Evolutionary conservation across 2,113 vertebrate genomes (phyloP).

Genomic region (Chrysemys picta): DNA sequence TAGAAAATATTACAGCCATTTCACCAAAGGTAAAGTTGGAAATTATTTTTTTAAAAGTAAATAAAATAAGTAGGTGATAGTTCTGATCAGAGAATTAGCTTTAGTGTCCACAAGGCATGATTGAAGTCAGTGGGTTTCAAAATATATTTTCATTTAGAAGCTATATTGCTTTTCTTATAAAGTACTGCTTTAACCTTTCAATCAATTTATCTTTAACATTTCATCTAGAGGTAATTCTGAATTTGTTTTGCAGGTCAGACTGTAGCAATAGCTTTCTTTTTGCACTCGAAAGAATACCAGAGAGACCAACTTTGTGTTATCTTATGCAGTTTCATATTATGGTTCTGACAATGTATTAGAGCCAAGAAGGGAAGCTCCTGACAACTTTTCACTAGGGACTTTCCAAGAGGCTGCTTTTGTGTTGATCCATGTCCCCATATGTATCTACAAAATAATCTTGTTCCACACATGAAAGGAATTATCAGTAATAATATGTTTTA

Average conservation of each 20-base stretch:
- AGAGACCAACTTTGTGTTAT: background rate
- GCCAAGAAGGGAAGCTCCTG: accelerated
- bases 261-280: background rate
- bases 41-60: background rate
- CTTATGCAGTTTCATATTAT: background rate
- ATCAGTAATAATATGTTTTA: background rate
- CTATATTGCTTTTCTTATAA: background rate
- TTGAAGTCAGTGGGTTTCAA: background rate
- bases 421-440: background rate
- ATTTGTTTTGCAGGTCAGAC: background rate
- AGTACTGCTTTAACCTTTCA: background rate
- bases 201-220: background rate
- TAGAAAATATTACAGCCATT: background rate
- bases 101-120: accelerated
- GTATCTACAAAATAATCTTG: background rate
- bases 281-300: background rate
- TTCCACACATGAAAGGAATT: background rate
- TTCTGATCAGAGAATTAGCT: background rate
- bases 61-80: background rate
- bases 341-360: background rate
- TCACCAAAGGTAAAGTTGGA: background rate
- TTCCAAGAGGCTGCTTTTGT: background rate
- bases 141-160: background rate
- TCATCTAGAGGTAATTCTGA: background rate
- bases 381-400: background rate